phyloP scores from a whole-genome alignment of 2,797 vertebrate genomes.

The Hypotaenidia okinawae region DNA sequence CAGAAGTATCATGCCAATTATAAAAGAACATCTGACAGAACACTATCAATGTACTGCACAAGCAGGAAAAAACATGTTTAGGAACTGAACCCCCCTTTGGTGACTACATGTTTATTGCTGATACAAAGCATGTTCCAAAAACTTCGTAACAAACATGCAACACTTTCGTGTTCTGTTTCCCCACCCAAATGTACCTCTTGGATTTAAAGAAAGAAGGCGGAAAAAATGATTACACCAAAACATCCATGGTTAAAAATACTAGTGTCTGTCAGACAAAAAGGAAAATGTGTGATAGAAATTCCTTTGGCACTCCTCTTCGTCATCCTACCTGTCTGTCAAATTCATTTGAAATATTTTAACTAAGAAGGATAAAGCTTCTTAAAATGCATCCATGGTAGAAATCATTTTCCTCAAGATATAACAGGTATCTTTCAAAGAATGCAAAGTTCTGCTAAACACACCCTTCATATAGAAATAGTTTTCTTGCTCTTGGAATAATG shows the following conservation, averaged over 20 bases:
- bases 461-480: not conserved
- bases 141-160: not conserved
- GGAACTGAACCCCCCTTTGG: fast-evolving
- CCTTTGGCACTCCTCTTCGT: not conserved
- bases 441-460: not conserved
- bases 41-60: not conserved
- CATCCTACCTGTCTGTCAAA: fast-evolving
- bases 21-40: not conserved
- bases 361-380: not conserved
- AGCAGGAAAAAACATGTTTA: not conserved
- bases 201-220: not conserved
- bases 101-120: not conserved
- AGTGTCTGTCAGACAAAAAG: not conserved
- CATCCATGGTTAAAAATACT: not conserved
- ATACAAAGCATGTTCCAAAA: not conserved
- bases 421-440: not conserved
- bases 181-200: not conserved
- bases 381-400: not conserved
- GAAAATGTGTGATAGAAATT: not conserved
- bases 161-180: not conserved
- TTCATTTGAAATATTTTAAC: not conserved
- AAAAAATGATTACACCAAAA: not conserved
- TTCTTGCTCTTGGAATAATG: not conserved
- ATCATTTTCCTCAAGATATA: not conserved
- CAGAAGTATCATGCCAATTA: not conserved